Evolutionary conservation across 64 coral and sea anemone species (phyloP), one percentile per base, ranked within the genome.

Genomic region (Platygyra sinensis): DNA sequence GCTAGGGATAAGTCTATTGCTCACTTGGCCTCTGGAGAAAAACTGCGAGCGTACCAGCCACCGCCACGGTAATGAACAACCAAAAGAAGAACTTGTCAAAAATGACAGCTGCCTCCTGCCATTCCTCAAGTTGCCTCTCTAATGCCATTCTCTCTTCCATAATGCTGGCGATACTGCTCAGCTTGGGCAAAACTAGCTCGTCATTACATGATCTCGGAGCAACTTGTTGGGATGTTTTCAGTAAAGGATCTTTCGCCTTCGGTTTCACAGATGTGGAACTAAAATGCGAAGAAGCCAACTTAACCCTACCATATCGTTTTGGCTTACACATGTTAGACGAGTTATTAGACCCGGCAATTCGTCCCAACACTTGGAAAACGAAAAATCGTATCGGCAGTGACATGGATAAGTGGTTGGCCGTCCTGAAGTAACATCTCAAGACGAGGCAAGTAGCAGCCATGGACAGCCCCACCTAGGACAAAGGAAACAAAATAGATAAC

Each of bases 341-440:
- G 73, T 17, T 82, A 19, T 73, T 73, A 64, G 82, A 54, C 54
- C 79, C 59, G 12, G 83, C 14, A 42, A 90, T 14, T 52, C 67
- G 73, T 30, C 77, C 89, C 50, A 90, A 28, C 78, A 67, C 72
- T 15, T 62, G 72, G 51, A 90, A 62, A 17, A 90, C 71, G 14
- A 90, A 67, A 10, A 90, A 46, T 24, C 78, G 67, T 17, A 83
- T 19, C 50, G 77, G 82, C 0, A 90, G 75, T 18, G 89, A 63
- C 31, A 90, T 72, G 39, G 71, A 54, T 6, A 72, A 61, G 0
- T 71, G 75, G 1, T 67, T 30, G 0, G 89, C 63, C 29, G 80
- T 90, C 89, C 38, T 90, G 50, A 90, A 90, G 61, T 90, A 90
- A 31, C 89, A 90, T 42, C 82, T 83, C 13, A 90, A 72, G 33